Percentiles rank a stretch among this genome's conserved stretches.
phyloP scores from a whole-genome alignment of 1,140 invertebrate species.

The Lordiphosa mommai region DNA sequence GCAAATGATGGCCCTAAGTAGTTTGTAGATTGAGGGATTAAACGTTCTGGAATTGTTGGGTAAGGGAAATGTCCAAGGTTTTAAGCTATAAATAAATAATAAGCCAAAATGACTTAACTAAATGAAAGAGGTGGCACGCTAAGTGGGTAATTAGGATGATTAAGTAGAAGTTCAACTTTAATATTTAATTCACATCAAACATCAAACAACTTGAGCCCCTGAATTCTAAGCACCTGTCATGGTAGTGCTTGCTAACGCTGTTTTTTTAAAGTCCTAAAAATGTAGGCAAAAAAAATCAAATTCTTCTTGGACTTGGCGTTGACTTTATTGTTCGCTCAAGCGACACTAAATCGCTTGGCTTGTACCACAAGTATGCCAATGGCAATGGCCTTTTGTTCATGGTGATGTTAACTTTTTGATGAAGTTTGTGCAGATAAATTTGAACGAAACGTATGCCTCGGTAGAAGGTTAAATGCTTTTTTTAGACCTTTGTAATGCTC shows the following conservation, averaged over 20 bases:
- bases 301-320: conserved; percentile 22
- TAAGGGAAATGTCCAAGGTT: neutral
- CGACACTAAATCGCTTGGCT: conserved; percentile 56
- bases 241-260: neutral
- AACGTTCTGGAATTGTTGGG: neutral
- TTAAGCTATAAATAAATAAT: conserved; percentile 1
- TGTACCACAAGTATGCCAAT: conserved; percentile 27
- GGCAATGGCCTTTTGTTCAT: conserved; percentile 21
- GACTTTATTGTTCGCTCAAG: conserved; percentile 51
- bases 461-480: no score
- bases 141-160: no score
- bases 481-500: no score
- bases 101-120: neutral
- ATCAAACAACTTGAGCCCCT: neutral
- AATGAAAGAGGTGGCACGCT: neutral
- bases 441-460: no score
- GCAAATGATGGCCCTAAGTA: neutral
- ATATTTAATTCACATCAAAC: no score
- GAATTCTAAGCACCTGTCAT: conserved; percentile 6
- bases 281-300: conserved; percentile 49
- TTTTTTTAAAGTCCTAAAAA: conserved; percentile 20
- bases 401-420: neutral
- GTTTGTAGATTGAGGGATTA: neutral
- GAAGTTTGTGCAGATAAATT: neutral
- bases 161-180: no score